Percentiles rank a stretch among this genome's conserved stretches.
phyloP scores from a whole-genome alignment of 1,140 invertebrate genomes.

The Drosophila ficusphila region DNA sequence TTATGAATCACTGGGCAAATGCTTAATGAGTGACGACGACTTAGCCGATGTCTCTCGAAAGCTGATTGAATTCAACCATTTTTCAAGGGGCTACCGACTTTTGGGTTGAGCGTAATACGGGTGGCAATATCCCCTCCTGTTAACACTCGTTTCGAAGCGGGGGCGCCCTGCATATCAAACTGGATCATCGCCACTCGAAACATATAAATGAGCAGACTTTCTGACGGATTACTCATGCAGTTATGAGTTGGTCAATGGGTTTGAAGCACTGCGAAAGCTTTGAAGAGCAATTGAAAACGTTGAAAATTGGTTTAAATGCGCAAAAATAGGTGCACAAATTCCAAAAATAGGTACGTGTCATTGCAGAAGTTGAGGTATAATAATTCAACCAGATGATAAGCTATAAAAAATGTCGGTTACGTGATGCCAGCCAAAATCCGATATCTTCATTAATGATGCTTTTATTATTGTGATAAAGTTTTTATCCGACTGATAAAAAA shows the following conservation, averaged over 20 bases:
- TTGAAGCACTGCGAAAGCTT: conserved; percentile 9
- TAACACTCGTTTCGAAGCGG: not conserved
- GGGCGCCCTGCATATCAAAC: conserved; percentile 26
- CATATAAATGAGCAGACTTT: conserved; percentile 14
- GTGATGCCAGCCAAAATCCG: not conserved
- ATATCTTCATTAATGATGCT: not conserved
- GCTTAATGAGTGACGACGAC: conserved; percentile 61
- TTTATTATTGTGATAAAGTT: not conserved
- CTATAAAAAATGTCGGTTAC: not conserved
- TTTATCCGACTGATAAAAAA: not conserved
- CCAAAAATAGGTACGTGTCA: conserved; percentile 4
- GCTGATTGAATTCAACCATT: conserved; percentile 5
- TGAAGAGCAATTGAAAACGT: not conserved
- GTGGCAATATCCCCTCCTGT: not conserved
- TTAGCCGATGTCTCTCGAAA: conserved; percentile 9
- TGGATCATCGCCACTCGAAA: conserved; percentile 23
- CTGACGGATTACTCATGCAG: conserved; percentile 10
- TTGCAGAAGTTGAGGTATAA: not conserved
- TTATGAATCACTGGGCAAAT: conserved; percentile 71
- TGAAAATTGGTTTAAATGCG: not conserved
- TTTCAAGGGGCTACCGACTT: not conserved
- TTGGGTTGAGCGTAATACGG: not conserved
- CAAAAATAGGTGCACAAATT: not conserved
- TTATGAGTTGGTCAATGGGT: conserved; percentile 34
- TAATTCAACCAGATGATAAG: not conserved